Evolutionary conservation across 2,113 vertebrate species (phyloP).

Genomic region (Lasiurus cinereus): DNA sequence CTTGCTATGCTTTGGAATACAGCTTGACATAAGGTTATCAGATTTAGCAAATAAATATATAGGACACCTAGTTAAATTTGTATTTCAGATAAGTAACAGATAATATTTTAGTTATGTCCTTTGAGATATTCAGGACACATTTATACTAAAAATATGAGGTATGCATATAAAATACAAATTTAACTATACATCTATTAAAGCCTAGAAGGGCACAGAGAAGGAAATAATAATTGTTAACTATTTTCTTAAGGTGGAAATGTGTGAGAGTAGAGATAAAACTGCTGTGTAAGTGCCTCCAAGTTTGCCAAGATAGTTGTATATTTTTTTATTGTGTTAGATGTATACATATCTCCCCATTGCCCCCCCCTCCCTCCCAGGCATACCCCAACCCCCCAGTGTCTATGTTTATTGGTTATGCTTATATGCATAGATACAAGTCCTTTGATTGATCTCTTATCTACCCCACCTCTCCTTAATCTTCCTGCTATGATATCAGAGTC

Average conservation of each 20-base stretch:
- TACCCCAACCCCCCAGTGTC: no score
- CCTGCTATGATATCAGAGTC: no score
- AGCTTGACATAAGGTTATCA: background rate
- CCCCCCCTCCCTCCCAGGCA: no score
- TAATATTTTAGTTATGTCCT: background rate
- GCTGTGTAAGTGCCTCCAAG: background rate
- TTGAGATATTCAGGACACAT: background rate
- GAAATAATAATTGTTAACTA: background rate
- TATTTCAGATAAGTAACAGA: background rate
- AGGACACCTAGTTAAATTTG: background rate
- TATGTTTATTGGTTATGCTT: no score
- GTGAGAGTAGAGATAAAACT: background rate
- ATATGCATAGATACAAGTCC: no score
- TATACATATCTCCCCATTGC: no score
- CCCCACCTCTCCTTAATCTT: no score
- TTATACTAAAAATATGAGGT: background rate
- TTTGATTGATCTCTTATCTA: no score
- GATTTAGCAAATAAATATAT: background rate
- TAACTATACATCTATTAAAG: background rate
- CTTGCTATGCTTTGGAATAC: background rate
- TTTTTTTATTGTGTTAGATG: no score
- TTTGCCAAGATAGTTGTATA: background rate
- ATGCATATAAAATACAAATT: background rate
- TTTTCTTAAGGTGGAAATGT: background rate
- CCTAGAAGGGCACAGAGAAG: background rate